Evolutionary conservation across 2,113 vertebrate genomes (phyloP), one percentile per base, ranked within the genome.

Genomic region (Platichthys flesus): DNA sequence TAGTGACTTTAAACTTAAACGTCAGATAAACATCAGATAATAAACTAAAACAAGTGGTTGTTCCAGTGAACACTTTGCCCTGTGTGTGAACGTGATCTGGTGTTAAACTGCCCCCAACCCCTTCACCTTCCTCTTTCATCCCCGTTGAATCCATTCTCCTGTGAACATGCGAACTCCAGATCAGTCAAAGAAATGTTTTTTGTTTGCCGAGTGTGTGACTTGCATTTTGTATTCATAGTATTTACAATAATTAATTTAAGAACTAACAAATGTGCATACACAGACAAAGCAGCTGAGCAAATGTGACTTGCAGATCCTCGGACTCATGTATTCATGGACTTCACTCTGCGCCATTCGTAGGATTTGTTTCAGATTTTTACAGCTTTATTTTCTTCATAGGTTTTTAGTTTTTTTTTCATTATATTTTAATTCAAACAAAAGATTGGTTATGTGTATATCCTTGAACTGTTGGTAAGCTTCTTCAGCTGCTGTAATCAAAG

Each of bases 181-280:
- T 89, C 88, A 95, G 92, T 93, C 86, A 74, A 94, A 93, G 72
- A 92, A 91, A 96, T 92, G 92, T 87, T 89, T 95, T 91, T 95
- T 84, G 83, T 90, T 95, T 95, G 95, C 94, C 92, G 92, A 94
- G 92, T 95, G 95, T 97, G 96, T 96, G 96, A 96, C 94, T 96
- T 96, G 93, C 95, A 92, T 96, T 96, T 94, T 89, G 75, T 88
- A 86, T 89, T 88, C 93, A 95, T 96, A 96, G 96, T 97, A 96
- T 97, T 96, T 96, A 94, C 96, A 94, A 78, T 93, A 96, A 94
- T 96, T 96, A 96, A 97, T 96, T 97, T 97, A 97, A 97, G 21
- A 96, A 84, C 94, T 96, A 96, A 96, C 95, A 90, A 93, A 92
- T 74, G 81, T 82, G 70, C 74, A 75, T 71, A 82, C 65, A 83